A percentile compares a stretch with the other conserved stretches of the same genome.
These are phyloP conservation scores for Drosophila busckii DNA, from an alignment of 1,140 invertebrate species.

Conservation along the genomic window DNA sequence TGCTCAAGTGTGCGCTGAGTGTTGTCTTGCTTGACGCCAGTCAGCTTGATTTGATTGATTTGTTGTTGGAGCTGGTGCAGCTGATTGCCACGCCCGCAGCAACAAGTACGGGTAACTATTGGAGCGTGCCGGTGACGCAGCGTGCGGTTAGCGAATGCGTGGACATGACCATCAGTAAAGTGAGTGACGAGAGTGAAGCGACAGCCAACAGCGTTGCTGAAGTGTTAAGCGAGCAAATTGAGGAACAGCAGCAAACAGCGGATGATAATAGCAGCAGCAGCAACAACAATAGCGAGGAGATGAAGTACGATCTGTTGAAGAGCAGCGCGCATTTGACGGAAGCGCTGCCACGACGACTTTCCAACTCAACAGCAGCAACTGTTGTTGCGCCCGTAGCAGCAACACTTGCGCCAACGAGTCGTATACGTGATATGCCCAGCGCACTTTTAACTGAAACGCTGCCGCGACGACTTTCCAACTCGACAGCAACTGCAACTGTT, in stretches of 20 bases:
- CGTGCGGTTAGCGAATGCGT: constrained; percentile 29
- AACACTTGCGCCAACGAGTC: neutral
- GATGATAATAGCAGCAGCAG: constrained; percentile 42
- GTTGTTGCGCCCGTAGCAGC: neutral
- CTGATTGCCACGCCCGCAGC: constrained; percentile 28
- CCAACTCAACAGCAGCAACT: constrained; percentile 6
- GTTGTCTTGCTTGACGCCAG: constrained; percentile 32
- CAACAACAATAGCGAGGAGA: constrained; percentile 14
- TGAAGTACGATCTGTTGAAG: constrained; percentile 51
- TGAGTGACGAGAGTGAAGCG: constrained; percentile 55
- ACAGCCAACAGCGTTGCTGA: constrained; percentile 37
- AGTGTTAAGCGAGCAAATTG: constrained; percentile 49
- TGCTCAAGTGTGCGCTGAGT: constrained; percentile 45
- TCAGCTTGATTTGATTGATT: constrained; percentile 50
- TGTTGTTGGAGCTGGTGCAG: constrained; percentile 45
- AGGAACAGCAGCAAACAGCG: constrained; percentile 29
- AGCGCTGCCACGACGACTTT: constrained; percentile 6
- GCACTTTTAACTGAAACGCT: constrained; percentile 8
- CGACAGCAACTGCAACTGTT: constrained; percentile 2
- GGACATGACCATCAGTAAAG: constrained; percentile 65
- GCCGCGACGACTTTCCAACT: constrained; percentile 13
- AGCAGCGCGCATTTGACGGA: constrained; percentile 15
- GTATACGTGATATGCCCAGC: too few relatives aligned
- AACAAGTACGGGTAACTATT: constrained; percentile 52
- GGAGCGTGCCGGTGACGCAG: constrained; percentile 22